Evolutionary conservation across 1,140 invertebrate species (phyloP).

Genomic region (Scaptomyza pallida): DNA sequence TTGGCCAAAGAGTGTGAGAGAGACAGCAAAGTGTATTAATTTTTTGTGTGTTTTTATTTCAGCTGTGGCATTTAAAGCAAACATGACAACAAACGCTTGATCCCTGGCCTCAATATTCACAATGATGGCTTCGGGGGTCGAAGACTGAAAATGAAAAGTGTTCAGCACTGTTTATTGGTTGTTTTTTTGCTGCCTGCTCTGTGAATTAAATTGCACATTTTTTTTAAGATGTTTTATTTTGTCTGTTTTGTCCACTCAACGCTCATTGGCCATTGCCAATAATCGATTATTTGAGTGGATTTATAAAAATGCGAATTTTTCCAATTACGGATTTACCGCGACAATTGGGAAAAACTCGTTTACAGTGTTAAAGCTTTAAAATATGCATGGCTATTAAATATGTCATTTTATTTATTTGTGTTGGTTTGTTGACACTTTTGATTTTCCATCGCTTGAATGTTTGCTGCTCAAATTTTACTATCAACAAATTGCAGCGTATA

Average conservation of each 20-base stretch:
- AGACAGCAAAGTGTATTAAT: neutral
- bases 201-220: slow-evolving; percentile 43
- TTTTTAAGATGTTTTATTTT: slow-evolving; percentile 23
- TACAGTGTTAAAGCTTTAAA: slow-evolving; percentile 5
- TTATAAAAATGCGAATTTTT: slow-evolving; percentile 16
- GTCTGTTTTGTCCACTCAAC: slow-evolving; percentile 2
- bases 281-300: slow-evolving; percentile 35
- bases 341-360: slow-evolving; percentile 5
- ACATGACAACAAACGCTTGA: slow-evolving; percentile 16
- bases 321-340: slow-evolving; percentile 7
- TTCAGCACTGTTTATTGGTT: neutral
- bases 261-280: neutral
- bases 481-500: slow-evolving; percentile 19
- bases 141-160: slow-evolving; percentile 25
- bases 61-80: slow-evolving; percentile 33
- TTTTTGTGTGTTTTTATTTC: slow-evolving; percentile 15
- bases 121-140: slow-evolving; percentile 13
- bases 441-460: slow-evolving; percentile 3
- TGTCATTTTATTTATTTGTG: neutral
- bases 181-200: slow-evolving; percentile 9
- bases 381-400: slow-evolving; percentile 22
- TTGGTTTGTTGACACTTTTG: neutral
- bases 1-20: slow-evolving; percentile 31
- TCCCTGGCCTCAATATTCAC: slow-evolving; percentile 14
- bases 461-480: slow-evolving; percentile 20